A percentile compares a stretch with the other conserved stretches of the same genome.
phyloP scores from a whole-genome alignment of 2,888 invertebrate species.

The Bombylius major region DNA sequence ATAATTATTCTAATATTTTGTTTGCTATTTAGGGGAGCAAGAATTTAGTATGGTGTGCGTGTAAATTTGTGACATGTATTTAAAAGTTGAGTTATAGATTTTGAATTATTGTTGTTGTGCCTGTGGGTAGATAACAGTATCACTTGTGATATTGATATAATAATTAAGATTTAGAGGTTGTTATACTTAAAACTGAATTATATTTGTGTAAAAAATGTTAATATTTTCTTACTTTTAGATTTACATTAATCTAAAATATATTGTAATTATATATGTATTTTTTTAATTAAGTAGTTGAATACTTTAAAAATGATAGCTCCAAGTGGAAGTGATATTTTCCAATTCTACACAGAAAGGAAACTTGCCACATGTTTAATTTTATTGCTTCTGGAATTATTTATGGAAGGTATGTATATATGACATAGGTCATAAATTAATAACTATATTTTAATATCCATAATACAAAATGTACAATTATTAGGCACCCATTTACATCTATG shows the following conservation, averaged over 20 bases:
- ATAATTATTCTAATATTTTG: no score
- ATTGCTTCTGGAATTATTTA: slow-evolving; percentile 52
- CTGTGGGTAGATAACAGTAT: not conserved
- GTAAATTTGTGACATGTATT: no score
- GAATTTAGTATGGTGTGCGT: not conserved
- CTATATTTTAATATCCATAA: not conserved
- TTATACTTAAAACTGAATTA: not conserved
- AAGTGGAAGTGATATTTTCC: slow-evolving; percentile 9
- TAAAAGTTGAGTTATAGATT: not conserved
- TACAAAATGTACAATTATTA: no score
- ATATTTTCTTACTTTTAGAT: no score
- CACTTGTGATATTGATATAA: no score
- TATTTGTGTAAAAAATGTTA: not conserved
- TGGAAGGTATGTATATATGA: slow-evolving; percentile 43
- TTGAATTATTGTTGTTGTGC: not conserved
- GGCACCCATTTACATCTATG: no score
- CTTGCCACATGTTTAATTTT: slow-evolving; percentile 53
- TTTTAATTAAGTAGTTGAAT: no score
- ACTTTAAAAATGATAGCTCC: slow-evolving; percentile 5
- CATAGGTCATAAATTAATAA: not conserved
- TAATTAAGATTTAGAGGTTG: no score
- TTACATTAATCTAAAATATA: no score
- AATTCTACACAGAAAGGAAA: slow-evolving; percentile 40
- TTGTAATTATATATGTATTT: not conserved
- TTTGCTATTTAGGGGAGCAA: not conserved